These are phyloP conservation scores for Thamnaconus septentrionalis DNA, from an alignment of 2,113 vertebrate species.

Conservation along the genomic window DNA sequence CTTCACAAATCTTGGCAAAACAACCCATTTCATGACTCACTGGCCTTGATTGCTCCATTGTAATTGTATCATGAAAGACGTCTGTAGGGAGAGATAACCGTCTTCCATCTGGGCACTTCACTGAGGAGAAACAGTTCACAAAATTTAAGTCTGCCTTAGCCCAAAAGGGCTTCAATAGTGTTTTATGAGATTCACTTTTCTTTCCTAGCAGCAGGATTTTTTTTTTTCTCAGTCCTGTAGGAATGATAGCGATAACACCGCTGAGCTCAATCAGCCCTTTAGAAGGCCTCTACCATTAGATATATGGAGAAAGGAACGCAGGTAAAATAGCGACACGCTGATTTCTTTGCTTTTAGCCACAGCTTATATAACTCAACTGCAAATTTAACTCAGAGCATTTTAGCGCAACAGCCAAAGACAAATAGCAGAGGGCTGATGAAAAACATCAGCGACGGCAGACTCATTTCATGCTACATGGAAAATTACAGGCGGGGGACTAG, in stretches of 20 bases:
- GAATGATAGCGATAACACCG: background rate
- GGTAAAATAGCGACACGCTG: too few species aligned
- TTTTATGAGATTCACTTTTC: background rate
- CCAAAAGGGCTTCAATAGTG: conserved; percentile 2
- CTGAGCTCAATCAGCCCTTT: conserved; percentile 7
- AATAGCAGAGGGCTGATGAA: conserved; percentile 21
- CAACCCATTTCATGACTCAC: conserved; percentile 69
- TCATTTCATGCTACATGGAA: conserved; percentile 17
- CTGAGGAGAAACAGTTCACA: conserved; percentile 37
- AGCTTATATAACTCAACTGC: background rate
- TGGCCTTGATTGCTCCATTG: conserved; percentile 62
- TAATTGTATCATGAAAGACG: conserved; percentile 62
- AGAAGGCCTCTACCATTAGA: too few species aligned
- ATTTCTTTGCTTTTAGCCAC: too few species aligned
- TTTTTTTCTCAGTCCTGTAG: background rate
- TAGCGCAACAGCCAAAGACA: background rate
- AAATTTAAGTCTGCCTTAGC: conserved; percentile 8
- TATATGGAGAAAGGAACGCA: too few species aligned
- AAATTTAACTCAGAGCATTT: background rate
- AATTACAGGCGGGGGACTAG: background rate
- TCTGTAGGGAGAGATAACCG: conserved; percentile 56
- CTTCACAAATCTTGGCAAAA: conserved; percentile 45
- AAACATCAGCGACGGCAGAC: conserved; percentile 12
- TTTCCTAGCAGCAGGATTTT: background rate
- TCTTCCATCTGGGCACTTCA: conserved; percentile 47